These are phyloP conservation scores for Saguinus imperator DNA, from an alignment of 2,113 vertebrate species.

Conservation along the genomic window DNA sequence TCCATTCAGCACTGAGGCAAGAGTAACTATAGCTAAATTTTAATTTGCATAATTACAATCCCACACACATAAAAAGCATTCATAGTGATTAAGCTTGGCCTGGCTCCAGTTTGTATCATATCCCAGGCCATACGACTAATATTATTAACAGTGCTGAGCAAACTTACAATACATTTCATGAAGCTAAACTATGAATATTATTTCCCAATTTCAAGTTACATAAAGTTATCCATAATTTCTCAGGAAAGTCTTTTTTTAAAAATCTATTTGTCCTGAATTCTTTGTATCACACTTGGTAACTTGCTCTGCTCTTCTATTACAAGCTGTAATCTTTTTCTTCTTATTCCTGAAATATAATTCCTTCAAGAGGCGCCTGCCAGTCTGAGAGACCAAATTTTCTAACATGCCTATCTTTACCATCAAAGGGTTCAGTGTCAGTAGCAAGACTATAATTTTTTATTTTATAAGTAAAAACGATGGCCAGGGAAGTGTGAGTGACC, in stretches of 20 bases:
- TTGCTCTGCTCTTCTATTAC: not conserved
- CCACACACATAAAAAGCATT: not conserved
- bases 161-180: constrained; percentile 17
- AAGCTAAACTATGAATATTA: constrained; percentile 17
- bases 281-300: not conserved
- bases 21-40: constrained; percentile 16
- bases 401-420: not conserved
- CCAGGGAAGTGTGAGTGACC: not conserved
- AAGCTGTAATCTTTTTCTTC: not conserved
- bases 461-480: not conserved
- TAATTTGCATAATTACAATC: constrained; percentile 49
- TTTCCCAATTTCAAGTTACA: not conserved
- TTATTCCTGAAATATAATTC: not conserved
- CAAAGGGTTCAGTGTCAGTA: not conserved
- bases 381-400: not conserved
- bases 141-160: constrained; percentile 36
- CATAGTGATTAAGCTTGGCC: constrained; percentile 17
- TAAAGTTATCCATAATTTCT: not conserved
- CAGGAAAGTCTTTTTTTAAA: not conserved
- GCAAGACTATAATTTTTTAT: not conserved
- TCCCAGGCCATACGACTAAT: not conserved
- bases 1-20: not conserved
- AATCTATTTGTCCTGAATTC: not conserved
- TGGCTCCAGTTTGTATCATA: constrained; percentile 40
- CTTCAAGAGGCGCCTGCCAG: not conserved